phyloP scores from a whole-genome alignment of 2,888 invertebrate species.

The Allacma fusca region DNA sequence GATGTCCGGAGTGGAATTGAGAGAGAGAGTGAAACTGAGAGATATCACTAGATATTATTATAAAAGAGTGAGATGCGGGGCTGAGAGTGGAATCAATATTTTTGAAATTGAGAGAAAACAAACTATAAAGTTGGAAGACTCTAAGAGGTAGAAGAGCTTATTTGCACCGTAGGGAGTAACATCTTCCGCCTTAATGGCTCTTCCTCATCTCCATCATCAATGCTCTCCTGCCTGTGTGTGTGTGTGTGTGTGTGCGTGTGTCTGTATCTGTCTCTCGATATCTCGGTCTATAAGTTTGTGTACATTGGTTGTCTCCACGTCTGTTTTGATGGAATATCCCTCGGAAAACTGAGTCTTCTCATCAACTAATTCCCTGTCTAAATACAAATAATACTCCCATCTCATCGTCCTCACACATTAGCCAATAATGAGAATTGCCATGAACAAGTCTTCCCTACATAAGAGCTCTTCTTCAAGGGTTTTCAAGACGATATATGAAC shows the following conservation, averaged over 20 bases:
- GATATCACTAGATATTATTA: no score
- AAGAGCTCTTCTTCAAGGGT: no score
- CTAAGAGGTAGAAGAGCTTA: conserved; percentile 36
- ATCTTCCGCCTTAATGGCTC: conserved; percentile 34
- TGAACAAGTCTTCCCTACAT: no score
- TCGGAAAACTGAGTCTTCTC: background rate
- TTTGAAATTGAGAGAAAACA: conserved; percentile 17
- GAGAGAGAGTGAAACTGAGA: no score
- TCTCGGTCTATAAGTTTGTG: no score
- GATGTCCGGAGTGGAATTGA: no score
- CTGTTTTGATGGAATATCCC: no score
- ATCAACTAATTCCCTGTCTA: conserved; percentile 15
- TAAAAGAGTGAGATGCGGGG: background rate
- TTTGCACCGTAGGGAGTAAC: conserved; percentile 45
- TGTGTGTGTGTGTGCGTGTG: no score
- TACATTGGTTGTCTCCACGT: no score
- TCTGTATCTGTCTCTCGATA: no score
- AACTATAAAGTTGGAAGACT: conserved; percentile 14
- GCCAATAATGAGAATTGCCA: background rate
- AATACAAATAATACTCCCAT: background rate
- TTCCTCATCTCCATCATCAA: conserved; percentile 21
- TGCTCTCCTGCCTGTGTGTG: background rate
- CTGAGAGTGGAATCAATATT: conserved; percentile 16
- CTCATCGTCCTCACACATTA: background rate
- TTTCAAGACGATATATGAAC: no score